Conservation (phyloP, 2,113 vertebrate species). For the Anoura caudifer region DNA sequence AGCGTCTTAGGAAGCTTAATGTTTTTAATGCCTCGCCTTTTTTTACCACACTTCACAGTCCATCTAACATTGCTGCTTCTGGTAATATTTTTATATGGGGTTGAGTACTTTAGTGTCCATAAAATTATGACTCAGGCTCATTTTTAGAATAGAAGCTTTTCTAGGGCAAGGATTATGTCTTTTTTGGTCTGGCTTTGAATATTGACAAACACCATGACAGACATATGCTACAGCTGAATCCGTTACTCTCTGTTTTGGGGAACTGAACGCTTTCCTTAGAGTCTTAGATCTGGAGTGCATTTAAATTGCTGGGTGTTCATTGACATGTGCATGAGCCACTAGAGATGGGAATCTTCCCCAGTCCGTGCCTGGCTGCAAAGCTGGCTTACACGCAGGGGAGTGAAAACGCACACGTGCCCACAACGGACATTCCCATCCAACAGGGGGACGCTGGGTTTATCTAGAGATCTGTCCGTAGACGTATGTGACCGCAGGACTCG, state of each 20-base stretch:
- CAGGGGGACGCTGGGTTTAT: background rate
- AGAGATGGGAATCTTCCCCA: background rate
- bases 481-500: background rate
- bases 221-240: background rate
- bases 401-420: background rate
- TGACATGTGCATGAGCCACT: background rate
- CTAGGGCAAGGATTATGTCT: background rate
- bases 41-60: slow-evolving; percentile 57
- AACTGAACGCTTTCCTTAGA: background rate
- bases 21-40: slow-evolving; percentile 64
- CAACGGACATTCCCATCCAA: background rate
- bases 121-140: slow-evolving; percentile 29
- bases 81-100: slow-evolving; percentile 71
- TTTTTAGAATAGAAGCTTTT: slow-evolving; percentile 54
- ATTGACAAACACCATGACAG: background rate
- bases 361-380: background rate
- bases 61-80: slow-evolving; percentile 60
- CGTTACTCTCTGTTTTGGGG: background rate
- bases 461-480: background rate
- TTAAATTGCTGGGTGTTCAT: background rate
- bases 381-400: background rate
- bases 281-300: background rate
- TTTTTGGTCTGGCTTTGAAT: background rate
- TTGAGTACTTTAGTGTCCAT: slow-evolving; percentile 39
- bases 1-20: slow-evolving; percentile 51